Evolutionary conservation across 1,140 invertebrate genomes (phyloP).

Genomic region (Meloidogyne chitwoodi): DNA sequence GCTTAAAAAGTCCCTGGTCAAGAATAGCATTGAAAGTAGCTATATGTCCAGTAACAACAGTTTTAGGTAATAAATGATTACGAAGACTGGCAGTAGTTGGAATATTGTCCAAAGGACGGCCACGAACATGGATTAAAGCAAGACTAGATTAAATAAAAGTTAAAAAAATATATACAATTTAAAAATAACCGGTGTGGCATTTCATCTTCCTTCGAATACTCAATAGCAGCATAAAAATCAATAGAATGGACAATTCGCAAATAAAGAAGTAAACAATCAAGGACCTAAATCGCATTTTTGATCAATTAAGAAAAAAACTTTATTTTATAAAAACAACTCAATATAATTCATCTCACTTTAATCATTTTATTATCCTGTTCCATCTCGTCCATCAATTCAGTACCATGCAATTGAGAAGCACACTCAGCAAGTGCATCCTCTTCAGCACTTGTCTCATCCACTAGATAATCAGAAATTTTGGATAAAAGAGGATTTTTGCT

Average conservation of each 20-base stretch:
- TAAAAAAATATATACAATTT: background rate
- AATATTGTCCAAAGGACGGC: conserved; percentile 69
- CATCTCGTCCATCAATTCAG: conserved; percentile 64
- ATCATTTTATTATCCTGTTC: conserved; percentile 76
- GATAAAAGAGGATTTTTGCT: conserved; percentile 90
- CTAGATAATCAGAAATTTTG: conserved; percentile 94
- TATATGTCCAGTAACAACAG: conserved; percentile 70
- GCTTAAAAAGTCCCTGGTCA: conserved; percentile 75
- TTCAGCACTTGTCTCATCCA: conserved; percentile 95
- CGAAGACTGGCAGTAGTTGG: conserved; percentile 62
- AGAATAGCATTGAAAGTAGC: conserved; percentile 80
- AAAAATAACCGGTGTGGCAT: conserved; percentile 81
- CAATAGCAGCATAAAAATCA: conserved; percentile 97
- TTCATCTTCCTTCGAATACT: conserved; percentile 98
- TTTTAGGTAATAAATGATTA: conserved; percentile 40
- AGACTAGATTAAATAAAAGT: conserved; percentile 24
- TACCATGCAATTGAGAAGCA: conserved; percentile 63
- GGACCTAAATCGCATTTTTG: conserved; percentile 37
- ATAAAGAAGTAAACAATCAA: conserved; percentile 80
- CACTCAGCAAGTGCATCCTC: conserved; percentile 72
- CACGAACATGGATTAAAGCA: conserved; percentile 92
- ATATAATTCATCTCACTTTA: conserved; percentile 65
- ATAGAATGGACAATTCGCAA: conserved; percentile 93
- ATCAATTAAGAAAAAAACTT: conserved; percentile 48
- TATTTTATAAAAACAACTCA: background rate